A percentile compares a stretch with the other conserved stretches of the same genome.
Conservation (phyloP, 2,113 vertebrate genomes). For the Phalacrocorax carbo region DNA sequence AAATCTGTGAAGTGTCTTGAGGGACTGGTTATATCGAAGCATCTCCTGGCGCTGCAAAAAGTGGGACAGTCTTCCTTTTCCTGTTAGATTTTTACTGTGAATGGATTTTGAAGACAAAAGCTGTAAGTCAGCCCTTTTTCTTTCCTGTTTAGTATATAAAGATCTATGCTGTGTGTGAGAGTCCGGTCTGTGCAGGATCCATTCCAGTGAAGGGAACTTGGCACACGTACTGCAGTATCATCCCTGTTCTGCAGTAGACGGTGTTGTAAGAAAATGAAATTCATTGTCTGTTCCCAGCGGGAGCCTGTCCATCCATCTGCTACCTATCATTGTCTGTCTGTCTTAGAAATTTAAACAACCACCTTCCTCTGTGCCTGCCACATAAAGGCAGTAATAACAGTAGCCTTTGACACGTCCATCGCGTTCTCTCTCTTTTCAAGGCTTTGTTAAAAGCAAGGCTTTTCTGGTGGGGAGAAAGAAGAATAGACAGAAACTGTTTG, state of each 20-base stretch:
- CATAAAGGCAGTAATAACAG: background rate
- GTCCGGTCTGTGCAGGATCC: background rate
- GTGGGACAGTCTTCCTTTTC: conserved; percentile 13
- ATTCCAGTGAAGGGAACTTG: conserved; percentile 15
- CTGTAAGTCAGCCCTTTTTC: conserved; percentile 41
- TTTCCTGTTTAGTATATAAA: conserved; percentile 33
- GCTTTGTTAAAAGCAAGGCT: background rate
- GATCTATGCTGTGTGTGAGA: background rate
- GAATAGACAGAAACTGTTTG: background rate
- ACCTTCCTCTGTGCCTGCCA: background rate
- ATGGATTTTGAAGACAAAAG: conserved; percentile 50
- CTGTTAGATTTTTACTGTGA: conserved; percentile 18
- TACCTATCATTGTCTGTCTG: conserved; percentile 44
- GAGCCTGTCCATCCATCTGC: conserved; percentile 37
- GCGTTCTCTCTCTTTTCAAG: background rate
- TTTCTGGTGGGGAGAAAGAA: background rate
- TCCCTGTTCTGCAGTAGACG: conserved; percentile 13
- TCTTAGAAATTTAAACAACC: conserved; percentile 34
- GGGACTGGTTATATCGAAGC: background rate
- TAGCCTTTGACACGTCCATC: conserved; percentile 5
- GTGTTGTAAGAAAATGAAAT: conserved; percentile 44
- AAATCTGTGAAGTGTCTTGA: background rate
- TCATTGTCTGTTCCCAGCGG: conserved; percentile 49
- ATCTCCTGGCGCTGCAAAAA: conserved; percentile 22
- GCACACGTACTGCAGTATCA: conserved; percentile 51